Percentiles rank a stretch among this genome's conserved stretches.
phyloP scores from a whole-genome alignment of 1,140 invertebrate genomes.

The Drosophila melanogaster region Release_6_plus_ISO1_MT NC_004354.4:9974001-9974500 shows the following conservation, averaged over 20 bases:
- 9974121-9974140: conserved; percentile 36
- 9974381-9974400: conserved; percentile 35
- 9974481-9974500: conserved; percentile 67
- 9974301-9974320: not conserved
- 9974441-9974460: not conserved
- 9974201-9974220: conserved; percentile 2
- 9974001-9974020: conserved; percentile 5
- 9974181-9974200: too few species aligned
- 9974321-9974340: conserved; percentile 13
- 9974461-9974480: conserved; percentile 36
- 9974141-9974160: conserved; percentile 18
- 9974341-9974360: conserved; percentile 38
- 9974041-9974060: conserved; percentile 66
- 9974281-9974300: conserved; percentile 45
- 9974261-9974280: conserved; percentile 47
- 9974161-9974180: not conserved
- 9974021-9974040: conserved; percentile 23
- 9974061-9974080: conserved; percentile 45
- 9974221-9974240: conserved; percentile 54
- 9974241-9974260: conserved; percentile 52
- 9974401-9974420: conserved; percentile 64
- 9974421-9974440: conserved; percentile 12
- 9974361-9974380: conserved; percentile 49
- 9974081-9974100: conserved; percentile 13
- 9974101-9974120: conserved; percentile 20